Percentiles rank a stretch among this genome's conserved stretches.
Conservation (phyloP, 2,888 invertebrate species). For the Harpagoxenus sublaevis region DNA sequence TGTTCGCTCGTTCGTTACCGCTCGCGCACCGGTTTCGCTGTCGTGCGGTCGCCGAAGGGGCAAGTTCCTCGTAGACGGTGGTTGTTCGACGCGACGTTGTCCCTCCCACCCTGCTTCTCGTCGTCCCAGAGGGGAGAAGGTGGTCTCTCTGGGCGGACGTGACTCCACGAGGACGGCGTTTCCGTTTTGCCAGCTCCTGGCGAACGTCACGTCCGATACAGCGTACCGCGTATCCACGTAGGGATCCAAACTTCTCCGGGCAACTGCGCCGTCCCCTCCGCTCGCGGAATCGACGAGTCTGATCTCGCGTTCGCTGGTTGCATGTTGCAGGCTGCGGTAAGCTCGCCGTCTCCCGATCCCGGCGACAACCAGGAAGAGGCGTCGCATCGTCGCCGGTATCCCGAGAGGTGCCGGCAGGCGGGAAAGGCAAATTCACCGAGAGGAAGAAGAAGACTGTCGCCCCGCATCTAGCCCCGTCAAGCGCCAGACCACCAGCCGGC, state of each 20-base stretch:
- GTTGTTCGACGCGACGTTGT: slow-evolving; percentile 10
- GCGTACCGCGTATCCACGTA: slow-evolving; percentile 16
- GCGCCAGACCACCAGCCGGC: slow-evolving; percentile 63
- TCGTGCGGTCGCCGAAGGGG: not conserved
- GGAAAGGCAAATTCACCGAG: slow-evolving; percentile 16
- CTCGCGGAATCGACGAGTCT: not conserved
- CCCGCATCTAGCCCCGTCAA: slow-evolving; percentile 38
- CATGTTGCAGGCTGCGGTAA: slow-evolving; percentile 35
- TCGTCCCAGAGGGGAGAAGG: not conserved
- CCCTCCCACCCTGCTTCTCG: slow-evolving; percentile 10
- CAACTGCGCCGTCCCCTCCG: not conserved
- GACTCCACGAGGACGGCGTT: slow-evolving; percentile 16
- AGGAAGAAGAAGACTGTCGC: slow-evolving; percentile 35
- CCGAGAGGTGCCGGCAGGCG: not conserved
- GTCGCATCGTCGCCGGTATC: not conserved
- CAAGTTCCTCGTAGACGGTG: not conserved
- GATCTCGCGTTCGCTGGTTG: slow-evolving; percentile 3
- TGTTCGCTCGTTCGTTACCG: not conserved
- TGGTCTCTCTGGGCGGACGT: not conserved
- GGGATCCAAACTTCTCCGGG: not conserved
- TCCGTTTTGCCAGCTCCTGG: not conserved
- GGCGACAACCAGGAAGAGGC: slow-evolving; percentile 23
- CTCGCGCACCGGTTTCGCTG: not conserved
- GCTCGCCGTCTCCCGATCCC: not conserved
- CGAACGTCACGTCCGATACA: not conserved